Evolutionary conservation across 1,140 invertebrate species (phyloP).

Genomic region (Hylaeus volcanicus): DNA sequence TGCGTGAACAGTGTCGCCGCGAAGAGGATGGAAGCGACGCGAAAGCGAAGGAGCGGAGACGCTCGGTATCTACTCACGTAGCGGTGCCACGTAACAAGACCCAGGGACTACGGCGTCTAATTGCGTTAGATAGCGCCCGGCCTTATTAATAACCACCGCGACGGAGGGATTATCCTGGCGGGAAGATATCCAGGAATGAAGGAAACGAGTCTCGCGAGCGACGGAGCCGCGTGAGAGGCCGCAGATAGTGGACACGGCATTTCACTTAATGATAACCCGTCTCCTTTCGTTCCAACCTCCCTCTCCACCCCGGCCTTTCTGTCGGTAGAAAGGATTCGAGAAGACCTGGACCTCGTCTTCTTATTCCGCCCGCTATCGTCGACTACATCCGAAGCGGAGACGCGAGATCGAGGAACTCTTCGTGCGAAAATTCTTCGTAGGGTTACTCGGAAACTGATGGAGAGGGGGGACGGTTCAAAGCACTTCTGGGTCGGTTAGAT

Average conservation of each 20-base stretch:
- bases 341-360: slow-evolving; percentile 30
- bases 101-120: slow-evolving; percentile 69
- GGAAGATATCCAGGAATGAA: slow-evolving; percentile 57
- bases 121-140: slow-evolving; percentile 78
- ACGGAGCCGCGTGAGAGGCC: slow-evolving; percentile 67
- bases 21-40: not conserved
- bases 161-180: slow-evolving; percentile 58
- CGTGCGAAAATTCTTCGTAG: not conserved
- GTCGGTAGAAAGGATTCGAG: slow-evolving; percentile 39
- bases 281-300: slow-evolving; percentile 48
- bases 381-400: slow-evolving; percentile 46
- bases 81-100: slow-evolving; percentile 55
- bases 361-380: slow-evolving; percentile 48
- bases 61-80: slow-evolving; percentile 68
- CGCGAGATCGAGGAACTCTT: slow-evolving; percentile 22
- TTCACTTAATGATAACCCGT: slow-evolving; percentile 80
- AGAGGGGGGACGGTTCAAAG: too few relatives aligned
- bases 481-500: too few relatives aligned
- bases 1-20: slow-evolving; percentile 32
- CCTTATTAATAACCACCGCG: slow-evolving; percentile 78
- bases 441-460: too few relatives aligned
- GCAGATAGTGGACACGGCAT: slow-evolving; percentile 80
- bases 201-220: slow-evolving; percentile 55
- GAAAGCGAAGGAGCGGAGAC: not conserved
- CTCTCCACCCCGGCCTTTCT: slow-evolving; percentile 51